phyloP scores from a whole-genome alignment of 1,140 invertebrate genomes.

The Panulirus ornatus region DNA sequence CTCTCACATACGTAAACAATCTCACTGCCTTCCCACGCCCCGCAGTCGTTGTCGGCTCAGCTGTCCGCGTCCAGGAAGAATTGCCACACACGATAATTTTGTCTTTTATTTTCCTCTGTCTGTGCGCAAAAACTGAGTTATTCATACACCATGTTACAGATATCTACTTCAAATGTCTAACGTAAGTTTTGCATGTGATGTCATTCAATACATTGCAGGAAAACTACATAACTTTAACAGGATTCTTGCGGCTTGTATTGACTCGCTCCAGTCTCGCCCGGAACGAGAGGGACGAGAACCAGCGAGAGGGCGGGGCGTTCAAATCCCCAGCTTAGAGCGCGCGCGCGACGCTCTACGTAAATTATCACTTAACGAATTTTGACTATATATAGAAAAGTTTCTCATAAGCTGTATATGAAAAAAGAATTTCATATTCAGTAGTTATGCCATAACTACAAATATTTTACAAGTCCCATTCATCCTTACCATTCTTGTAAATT shows the following conservation, averaged over 20 bases:
- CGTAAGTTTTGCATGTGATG: not conserved
- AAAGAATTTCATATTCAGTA: too few relatives aligned
- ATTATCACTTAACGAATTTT: not conserved
- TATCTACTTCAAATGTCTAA: not conserved
- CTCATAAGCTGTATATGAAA: not conserved
- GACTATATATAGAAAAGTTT: not conserved
- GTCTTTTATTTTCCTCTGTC: slow-evolving; percentile 26
- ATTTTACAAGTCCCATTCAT: too few relatives aligned
- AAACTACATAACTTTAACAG: slow-evolving; percentile 27
- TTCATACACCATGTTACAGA: not conserved
- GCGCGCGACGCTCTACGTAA: not conserved
- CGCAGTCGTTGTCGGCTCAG: not conserved
- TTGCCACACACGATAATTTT: slow-evolving; percentile 29
- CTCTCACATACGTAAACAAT: slow-evolving; percentile 61
- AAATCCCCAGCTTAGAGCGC: slow-evolving; percentile 45
- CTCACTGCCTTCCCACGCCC: slow-evolving; percentile 40
- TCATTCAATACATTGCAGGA: slow-evolving; percentile 3
- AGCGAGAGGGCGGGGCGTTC: slow-evolving; percentile 57
- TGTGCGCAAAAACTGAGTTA: not conserved
- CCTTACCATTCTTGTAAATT: not conserved
- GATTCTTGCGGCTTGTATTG: slow-evolving; percentile 59
- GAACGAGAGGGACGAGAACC: slow-evolving; percentile 43
- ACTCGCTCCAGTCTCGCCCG: slow-evolving; percentile 39
- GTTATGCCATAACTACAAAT: not conserved
- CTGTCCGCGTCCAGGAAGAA: not conserved